Base-by-base conservation (phyloP, 2,113 vertebrate genomes). In the Sebastes schlegelii region DNA sequence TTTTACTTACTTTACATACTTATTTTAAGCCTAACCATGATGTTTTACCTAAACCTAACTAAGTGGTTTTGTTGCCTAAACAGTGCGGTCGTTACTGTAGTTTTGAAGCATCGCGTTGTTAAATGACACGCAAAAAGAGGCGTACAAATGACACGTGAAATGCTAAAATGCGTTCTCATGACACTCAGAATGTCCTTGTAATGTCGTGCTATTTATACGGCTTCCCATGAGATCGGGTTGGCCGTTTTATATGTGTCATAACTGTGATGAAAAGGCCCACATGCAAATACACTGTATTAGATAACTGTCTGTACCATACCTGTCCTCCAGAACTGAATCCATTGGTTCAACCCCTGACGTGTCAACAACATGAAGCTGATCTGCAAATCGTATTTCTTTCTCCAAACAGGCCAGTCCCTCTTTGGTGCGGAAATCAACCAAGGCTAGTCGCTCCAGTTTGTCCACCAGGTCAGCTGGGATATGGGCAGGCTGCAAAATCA, bases 261-360 rank as follows among this genome's bases (percentile, higher is more conserved):
- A 48, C 52, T 14, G 40, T 21, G 13, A 73, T 67, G 26, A 68
- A 16, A 43, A 49, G 71, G 26, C 40, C 42, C n/a, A 62, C 7
- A 17, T 49, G 26, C 26, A 57, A 65, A 23, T 4, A 34, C 8
- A 17, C 0, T 46, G 34, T 43, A 49, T 26, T 66, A 17, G 2
- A 54, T 0, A 17, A 11, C 16, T 4, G 5, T 5, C 19, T 49
- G 9, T 2, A 11, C 8, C 64, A 58, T 77, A 99, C 97, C 97
- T 97, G 94, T 98, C 96, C 74, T 99, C 97, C 86, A 99, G 90
- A 1, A 99, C 97, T 0, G 98, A 98, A 45, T 97, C 97, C 96
- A 99, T 96, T 0, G 97, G 98, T 60, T 97, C 95, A 2, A 98
- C 87, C 0, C 95, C 96, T 0, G 96, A 91, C 0, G 98, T 98